Conservation (phyloP, 2,888 invertebrate genomes). For the Tetragnatha montana region DNA sequence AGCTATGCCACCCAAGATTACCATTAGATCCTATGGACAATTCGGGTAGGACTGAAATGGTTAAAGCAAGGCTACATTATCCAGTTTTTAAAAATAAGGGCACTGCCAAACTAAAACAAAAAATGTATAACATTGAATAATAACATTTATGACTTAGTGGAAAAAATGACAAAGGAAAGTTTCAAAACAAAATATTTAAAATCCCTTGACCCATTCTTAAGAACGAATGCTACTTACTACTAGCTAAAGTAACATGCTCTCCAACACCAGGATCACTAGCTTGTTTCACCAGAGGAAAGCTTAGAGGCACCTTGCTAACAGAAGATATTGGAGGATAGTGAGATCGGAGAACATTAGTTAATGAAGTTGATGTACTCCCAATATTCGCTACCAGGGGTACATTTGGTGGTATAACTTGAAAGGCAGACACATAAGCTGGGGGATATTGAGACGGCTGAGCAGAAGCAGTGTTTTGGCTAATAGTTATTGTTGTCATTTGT, state of each 20-base stretch:
- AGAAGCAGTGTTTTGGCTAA: constrained; percentile 58
- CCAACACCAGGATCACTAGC: constrained; percentile 69
- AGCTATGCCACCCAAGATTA: too few species aligned
- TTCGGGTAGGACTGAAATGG: too few species aligned
- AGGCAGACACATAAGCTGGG: constrained; percentile 68
- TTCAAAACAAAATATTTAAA: not conserved
- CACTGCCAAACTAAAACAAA: too few species aligned
- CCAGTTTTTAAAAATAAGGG: too few species aligned
- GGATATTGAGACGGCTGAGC: constrained; percentile 63
- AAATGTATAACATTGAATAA: too few species aligned
- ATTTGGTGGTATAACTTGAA: constrained; percentile 69
- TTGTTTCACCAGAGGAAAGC: constrained; percentile 68
- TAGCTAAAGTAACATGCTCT: constrained; percentile 59
- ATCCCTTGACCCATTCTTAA: not conserved
- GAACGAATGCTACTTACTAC: constrained; percentile 29
- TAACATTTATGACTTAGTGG: too few species aligned
- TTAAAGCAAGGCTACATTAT: too few species aligned
- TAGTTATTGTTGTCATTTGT: constrained; percentile 51
- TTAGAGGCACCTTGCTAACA: constrained; percentile 66
- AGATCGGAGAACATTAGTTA: constrained; percentile 52
- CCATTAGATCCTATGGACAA: too few species aligned
- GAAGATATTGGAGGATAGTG: constrained; percentile 64
- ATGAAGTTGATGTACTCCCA: constrained; percentile 59
- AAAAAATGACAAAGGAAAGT: too few species aligned
- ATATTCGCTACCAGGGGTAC: constrained; percentile 67